phyloP scores from a whole-genome alignment of 2,888 invertebrate genomes.

The Erebia ligea region DNA sequence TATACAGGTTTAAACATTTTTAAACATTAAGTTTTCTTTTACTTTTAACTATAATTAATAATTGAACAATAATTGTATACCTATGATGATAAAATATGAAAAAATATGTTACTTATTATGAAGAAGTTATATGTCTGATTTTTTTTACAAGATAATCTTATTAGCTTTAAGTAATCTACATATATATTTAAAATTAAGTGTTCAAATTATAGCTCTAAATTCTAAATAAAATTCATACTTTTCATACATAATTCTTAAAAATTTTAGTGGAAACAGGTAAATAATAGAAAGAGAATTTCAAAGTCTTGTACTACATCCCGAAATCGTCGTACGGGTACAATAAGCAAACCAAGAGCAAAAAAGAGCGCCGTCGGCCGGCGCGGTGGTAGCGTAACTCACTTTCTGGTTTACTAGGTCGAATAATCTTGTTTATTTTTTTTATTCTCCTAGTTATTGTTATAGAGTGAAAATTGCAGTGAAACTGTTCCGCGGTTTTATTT shows the following conservation, averaged over 20 bases:
- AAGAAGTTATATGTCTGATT: too few relatives aligned
- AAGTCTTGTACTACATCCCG: constrained; percentile 36
- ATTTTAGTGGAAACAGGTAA: background rate
- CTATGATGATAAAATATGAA: too few relatives aligned
- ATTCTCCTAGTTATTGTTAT: constrained; percentile 54
- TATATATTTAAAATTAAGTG: too few relatives aligned
- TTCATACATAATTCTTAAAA: background rate
- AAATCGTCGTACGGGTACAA: constrained; percentile 45
- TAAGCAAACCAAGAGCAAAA: constrained; percentile 59
- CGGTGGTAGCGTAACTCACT: constrained; percentile 51
- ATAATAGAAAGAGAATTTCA: constrained; percentile 29
- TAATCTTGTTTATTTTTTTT: constrained; percentile 62
- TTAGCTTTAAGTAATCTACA: too few relatives aligned
- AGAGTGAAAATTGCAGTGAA: constrained; percentile 67
- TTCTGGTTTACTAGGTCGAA: constrained; percentile 75
- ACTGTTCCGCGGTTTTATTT: constrained; percentile 56
- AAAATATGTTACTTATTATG: too few relatives aligned
- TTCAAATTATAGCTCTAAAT: background rate
- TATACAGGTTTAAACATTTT: too few relatives aligned
- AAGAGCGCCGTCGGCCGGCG: constrained; percentile 62
- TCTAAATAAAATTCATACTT: background rate
- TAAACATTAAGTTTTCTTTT: too few relatives aligned
- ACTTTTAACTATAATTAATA: too few relatives aligned
- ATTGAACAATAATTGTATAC: too few relatives aligned
- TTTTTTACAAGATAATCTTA: too few relatives aligned